phyloP scores from a whole-genome alignment of 2,797 vertebrate genomes.

The Acrocephalus scirpaceus region DNA sequence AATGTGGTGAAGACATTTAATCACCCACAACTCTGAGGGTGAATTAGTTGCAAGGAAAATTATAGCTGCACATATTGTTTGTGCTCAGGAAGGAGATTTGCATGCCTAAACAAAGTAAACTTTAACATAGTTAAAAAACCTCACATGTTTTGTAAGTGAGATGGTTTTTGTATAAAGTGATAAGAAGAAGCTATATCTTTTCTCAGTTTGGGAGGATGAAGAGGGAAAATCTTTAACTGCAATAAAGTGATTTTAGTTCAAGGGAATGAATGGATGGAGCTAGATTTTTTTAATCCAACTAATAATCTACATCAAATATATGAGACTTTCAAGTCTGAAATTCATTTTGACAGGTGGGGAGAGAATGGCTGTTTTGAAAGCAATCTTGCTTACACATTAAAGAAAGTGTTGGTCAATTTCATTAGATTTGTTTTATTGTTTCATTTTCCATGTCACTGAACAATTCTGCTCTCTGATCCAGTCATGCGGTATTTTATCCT shows the following conservation, averaged over 20 bases:
- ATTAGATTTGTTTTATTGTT: not conserved
- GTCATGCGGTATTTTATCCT: not conserved
- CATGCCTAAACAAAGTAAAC: not conserved
- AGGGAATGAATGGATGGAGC: not conserved
- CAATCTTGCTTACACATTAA: not conserved
- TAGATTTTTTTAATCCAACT: not conserved
- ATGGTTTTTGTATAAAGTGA: not conserved
- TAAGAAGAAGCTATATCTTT: not conserved
- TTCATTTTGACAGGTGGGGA: not conserved
- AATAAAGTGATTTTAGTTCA: not conserved
- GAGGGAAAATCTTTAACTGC: not conserved
- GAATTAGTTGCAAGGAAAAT: constrained; percentile 26
- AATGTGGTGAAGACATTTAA: constrained; percentile 6
- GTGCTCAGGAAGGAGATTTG: not conserved
- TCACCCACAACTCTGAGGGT: not conserved
- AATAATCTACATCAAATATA: not conserved
- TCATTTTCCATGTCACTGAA: not conserved
- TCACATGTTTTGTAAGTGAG: not conserved
- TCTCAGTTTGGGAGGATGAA: not conserved
- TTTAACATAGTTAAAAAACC: not conserved
- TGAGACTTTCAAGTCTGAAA: not conserved
- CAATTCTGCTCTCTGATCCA: not conserved
- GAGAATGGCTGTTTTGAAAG: not conserved
- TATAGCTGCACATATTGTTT: not conserved
- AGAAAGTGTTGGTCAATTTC: not conserved